Percentiles rank a stretch among this genome's conserved stretches.
These are phyloP conservation scores for Opisthograptis luteolata DNA, from an alignment of 2,888 invertebrate genomes.

Conservation along the genomic window DNA sequence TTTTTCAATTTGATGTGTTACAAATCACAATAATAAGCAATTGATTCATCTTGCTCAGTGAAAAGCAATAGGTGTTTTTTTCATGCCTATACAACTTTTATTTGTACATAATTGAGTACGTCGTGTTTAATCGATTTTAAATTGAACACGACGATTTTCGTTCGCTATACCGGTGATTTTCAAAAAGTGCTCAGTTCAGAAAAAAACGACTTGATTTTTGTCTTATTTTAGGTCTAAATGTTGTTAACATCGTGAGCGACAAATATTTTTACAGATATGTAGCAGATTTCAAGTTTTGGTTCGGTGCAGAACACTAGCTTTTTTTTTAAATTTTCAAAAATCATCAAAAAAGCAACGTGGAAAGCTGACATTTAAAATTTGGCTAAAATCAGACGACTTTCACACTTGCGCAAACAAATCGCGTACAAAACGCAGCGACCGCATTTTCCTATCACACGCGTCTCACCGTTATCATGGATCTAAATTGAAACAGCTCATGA, in stretches of 20 bases:
- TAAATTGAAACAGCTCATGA: not conserved
- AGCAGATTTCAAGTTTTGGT: not conserved
- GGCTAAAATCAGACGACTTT: not conserved
- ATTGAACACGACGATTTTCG: not conserved
- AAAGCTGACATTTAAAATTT: not conserved
- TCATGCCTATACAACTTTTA: not conserved
- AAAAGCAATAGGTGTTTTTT: conserved; percentile 6
- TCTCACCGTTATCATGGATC: not conserved
- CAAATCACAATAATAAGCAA: not conserved
- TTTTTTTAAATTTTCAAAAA: not conserved
- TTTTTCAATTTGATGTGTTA: too few relatives aligned
- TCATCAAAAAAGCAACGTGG: not conserved
- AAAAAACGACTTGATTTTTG: not conserved
- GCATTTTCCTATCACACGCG: not conserved
- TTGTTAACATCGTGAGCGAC: not conserved
- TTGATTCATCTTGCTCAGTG: conserved; percentile 8
- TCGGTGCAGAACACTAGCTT: not conserved
- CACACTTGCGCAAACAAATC: conserved; percentile 6
- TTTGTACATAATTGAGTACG: too few relatives aligned
- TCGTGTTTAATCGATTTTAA: not conserved
- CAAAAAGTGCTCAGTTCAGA: too few relatives aligned
- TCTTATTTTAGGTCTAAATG: not conserved
- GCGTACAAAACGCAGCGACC: conserved; percentile 1
- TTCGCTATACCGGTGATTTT: too few relatives aligned
- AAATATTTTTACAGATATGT: conserved; percentile 1